phyloP scores from a whole-genome alignment of 2,888 invertebrate species.

The Drosophila greeni region DNA sequence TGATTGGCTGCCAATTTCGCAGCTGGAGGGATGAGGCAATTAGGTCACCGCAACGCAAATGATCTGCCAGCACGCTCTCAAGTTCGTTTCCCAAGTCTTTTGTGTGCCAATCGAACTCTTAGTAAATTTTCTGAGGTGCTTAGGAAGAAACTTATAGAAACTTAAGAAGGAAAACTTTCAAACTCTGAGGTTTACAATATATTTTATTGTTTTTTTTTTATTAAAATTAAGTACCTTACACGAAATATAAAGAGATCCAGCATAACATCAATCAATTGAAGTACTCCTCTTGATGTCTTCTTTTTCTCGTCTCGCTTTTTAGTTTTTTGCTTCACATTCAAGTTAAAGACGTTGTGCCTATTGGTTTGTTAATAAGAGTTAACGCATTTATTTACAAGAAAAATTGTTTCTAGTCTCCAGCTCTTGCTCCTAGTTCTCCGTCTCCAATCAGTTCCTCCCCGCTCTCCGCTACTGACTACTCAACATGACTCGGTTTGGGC shows the following conservation, averaged over 20 bases:
- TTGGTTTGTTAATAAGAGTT: slow-evolving; percentile 43
- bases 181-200: background rate
- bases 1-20: slow-evolving; percentile 30
- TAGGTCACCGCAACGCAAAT: slow-evolving; percentile 29
- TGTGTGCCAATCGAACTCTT: slow-evolving; percentile 41
- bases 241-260: slow-evolving; percentile 3
- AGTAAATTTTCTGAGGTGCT: background rate
- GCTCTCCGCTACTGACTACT: slow-evolving; percentile 54
- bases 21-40: slow-evolving; percentile 29
- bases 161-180: background rate
- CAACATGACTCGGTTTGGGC: slow-evolving; percentile 56
- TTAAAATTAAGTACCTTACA: slow-evolving; percentile 1
- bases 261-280: background rate
- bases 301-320: background rate
- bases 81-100: slow-evolving; percentile 69
- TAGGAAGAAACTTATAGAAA: no score
- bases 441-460: slow-evolving; percentile 19
- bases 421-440: slow-evolving; percentile 62
- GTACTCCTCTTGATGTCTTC: background rate
- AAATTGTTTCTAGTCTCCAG: slow-evolving; percentile 53
- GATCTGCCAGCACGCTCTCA: slow-evolving; percentile 60
- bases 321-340: slow-evolving; percentile 20
- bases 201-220: background rate
- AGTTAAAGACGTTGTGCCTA: slow-evolving; percentile 56
- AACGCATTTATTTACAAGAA: slow-evolving; percentile 67